Percentiles rank a stretch among this genome's conserved stretches.
phyloP scores from a whole-genome alignment of 2,797 vertebrate genomes.

The Esox lucius region DNA sequence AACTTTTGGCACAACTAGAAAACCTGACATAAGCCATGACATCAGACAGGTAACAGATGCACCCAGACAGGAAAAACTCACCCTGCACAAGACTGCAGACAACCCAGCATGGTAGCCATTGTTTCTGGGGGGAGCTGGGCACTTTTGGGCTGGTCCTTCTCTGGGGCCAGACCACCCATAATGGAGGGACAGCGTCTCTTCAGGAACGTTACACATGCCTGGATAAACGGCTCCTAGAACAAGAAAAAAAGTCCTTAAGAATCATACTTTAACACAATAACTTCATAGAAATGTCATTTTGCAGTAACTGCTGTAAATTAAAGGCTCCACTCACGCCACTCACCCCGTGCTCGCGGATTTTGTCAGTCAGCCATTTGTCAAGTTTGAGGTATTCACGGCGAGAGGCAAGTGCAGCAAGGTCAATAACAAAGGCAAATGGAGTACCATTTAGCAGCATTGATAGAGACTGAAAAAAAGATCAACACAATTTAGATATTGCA shows the following conservation, averaged over 20 bases:
- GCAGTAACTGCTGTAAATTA: not conserved
- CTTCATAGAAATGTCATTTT: slow-evolving; percentile 2
- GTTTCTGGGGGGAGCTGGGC: slow-evolving; percentile 98
- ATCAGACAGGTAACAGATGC: slow-evolving; percentile 45
- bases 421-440: slow-evolving; percentile 99
- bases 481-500: slow-evolving; percentile 7
- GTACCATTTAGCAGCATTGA: slow-evolving; percentile 99
- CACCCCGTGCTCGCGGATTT: slow-evolving; percentile 99
- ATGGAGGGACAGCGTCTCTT: slow-evolving; percentile 98
- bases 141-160: slow-evolving; percentile 99
- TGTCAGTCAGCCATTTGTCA: slow-evolving; percentile 99
- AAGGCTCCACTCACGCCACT: slow-evolving; percentile 44
- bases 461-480: slow-evolving; percentile 83
- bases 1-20: not conserved
- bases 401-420: slow-evolving; percentile 99
- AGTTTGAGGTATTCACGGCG: slow-evolving; percentile 99
- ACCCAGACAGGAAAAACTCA: slow-evolving; percentile 61
- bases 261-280: not conserved
- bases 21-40: not conserved
- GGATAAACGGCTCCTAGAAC: slow-evolving; percentile 94
- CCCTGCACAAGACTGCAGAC: slow-evolving; percentile 97
- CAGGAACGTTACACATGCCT: slow-evolving; percentile 97
- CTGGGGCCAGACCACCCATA: slow-evolving; percentile 94
- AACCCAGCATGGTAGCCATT: slow-evolving; percentile 94
- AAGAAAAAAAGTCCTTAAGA: no score